Evolutionary conservation across 2,888 invertebrate species (phyloP).

Genomic region (Agriopis marginaria): DNA sequence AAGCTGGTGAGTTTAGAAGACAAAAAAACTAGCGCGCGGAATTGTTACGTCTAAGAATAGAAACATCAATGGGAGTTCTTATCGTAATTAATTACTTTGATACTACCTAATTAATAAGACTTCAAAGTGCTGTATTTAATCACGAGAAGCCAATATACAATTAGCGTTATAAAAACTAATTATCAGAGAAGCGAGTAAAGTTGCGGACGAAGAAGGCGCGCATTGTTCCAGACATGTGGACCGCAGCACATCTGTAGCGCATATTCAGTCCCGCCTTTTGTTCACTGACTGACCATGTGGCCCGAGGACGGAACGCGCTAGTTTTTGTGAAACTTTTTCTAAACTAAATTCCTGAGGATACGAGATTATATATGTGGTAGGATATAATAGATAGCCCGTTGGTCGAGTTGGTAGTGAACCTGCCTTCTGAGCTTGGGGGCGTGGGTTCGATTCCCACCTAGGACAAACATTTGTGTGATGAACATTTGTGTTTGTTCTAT

Average conservation of each 20-base stretch:
- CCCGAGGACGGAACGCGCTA: slow-evolving; percentile 64
- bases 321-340: slow-evolving; percentile 61
- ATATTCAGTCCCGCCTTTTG: slow-evolving; percentile 79
- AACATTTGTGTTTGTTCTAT: too few relatives aligned
- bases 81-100: neutral
- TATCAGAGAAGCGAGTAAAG: slow-evolving; percentile 46
- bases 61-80: too few relatives aligned
- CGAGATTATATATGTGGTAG: slow-evolving; percentile 34
- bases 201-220: slow-evolving; percentile 60
- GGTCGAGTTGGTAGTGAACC: too few relatives aligned
- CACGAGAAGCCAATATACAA: slow-evolving; percentile 26
- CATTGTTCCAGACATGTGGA: slow-evolving; percentile 69
- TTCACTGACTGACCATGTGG: slow-evolving; percentile 78
- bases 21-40: neutral
- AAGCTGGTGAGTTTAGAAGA: neutral
- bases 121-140: slow-evolving; percentile 21
- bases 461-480: too few relatives aligned
- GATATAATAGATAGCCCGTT: too few relatives aligned
- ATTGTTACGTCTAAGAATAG: neutral
- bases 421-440: too few relatives aligned
- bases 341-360: slow-evolving; percentile 52
- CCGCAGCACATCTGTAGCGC: slow-evolving; percentile 79
- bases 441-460: too few relatives aligned
- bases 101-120: slow-evolving; percentile 8
- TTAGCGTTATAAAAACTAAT: slow-evolving; percentile 33